Evolutionary conservation across 1,140 invertebrate genomes (phyloP), one percentile per base, ranked within the genome.

Genomic region (Euwallacea similis): DNA sequence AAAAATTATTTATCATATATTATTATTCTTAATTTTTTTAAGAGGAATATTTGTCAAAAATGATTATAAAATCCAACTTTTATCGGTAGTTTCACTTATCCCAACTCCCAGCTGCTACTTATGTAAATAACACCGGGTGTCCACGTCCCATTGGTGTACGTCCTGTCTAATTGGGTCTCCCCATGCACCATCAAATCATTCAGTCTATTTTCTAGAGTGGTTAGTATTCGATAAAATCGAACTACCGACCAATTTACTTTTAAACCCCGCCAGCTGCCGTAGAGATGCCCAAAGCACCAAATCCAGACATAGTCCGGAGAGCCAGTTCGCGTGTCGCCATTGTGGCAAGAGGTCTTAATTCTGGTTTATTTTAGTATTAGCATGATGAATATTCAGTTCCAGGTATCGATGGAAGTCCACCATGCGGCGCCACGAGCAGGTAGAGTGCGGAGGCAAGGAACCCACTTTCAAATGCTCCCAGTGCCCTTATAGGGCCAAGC

Each of bases 371-470:
- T 33, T 33, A 58, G 21, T n/a, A 9, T 16, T 10, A 16, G 9
- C 55, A 11, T 58, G 16, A 58, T 58, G n/a, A 58, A n/a, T 58
- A 13, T 16, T 41, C 11, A 42, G 9, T 71, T 71, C 42, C 33
- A 71, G 69, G 33, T 93, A 93, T 79, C 85, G 91, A 75, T 93
- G 91, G 91, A 92, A 92, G 79, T 92, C 90, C 11, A 92, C 91
- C 64, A 85, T 93, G 85, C 85, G 90, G 0, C 86, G 91, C 7
- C 93, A 95, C 82, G 91, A 93, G 79, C 90, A 89, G 81, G 91
- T 93, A 71, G 92, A 94, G 81, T 95, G 93, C 81, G 92, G 92
- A n/a, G 92, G 91, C 64, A 93, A 93, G 79, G 89, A 91, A 70
- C 91, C 90, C 0, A 87, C 89, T 55, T 93, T 93, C 81, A 89